Percentiles rank a stretch among this genome's conserved stretches.
Conservation (phyloP, 2,888 invertebrate genomes). For the Caenorhabditis zanzibari region DNA sequence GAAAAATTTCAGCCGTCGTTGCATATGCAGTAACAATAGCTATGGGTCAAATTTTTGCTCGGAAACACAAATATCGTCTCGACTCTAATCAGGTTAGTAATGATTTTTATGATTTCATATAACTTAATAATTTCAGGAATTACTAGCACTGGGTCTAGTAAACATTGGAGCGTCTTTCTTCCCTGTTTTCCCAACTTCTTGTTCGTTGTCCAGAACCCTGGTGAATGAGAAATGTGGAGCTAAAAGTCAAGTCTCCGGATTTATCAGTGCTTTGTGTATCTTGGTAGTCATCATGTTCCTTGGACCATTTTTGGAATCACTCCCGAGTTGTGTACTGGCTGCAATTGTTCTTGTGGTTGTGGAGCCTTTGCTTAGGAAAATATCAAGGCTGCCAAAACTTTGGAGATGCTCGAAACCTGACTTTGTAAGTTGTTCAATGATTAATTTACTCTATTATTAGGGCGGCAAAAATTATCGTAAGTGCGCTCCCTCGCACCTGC, state of each 20-base stretch:
- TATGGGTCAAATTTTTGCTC: slow-evolving; percentile 85
- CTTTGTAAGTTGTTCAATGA: slow-evolving; percentile 85
- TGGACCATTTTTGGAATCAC: slow-evolving; percentile 91
- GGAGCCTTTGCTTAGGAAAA: slow-evolving; percentile 86
- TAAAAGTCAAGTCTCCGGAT: slow-evolving; percentile 87
- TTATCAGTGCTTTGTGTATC: slow-evolving; percentile 89
- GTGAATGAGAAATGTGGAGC: slow-evolving; percentile 75
- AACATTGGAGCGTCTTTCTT: slow-evolving; percentile 87
- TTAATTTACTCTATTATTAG: too few species aligned
- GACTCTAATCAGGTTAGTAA: slow-evolving; percentile 84
- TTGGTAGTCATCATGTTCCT: slow-evolving; percentile 91
- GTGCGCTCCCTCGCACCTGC: too few species aligned
- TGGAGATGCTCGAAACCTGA: slow-evolving; percentile 90
- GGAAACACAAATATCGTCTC: slow-evolving; percentile 85
- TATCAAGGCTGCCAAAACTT: slow-evolving; percentile 88
- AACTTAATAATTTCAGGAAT: slow-evolving; percentile 70
- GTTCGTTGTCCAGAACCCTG: slow-evolving; percentile 73
- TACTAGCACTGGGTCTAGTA: slow-evolving; percentile 84
- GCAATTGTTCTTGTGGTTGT: slow-evolving; percentile 84
- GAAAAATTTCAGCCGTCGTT: slow-evolving; percentile 83
- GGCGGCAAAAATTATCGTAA: too few species aligned
- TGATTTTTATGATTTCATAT: slow-evolving; percentile 77
- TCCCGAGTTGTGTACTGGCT: slow-evolving; percentile 87
- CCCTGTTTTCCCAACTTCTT: slow-evolving; percentile 71
- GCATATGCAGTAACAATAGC: slow-evolving; percentile 85